Evolutionary conservation across 2,888 invertebrate species (phyloP).

Genomic region (Stenurella melanura): DNA sequence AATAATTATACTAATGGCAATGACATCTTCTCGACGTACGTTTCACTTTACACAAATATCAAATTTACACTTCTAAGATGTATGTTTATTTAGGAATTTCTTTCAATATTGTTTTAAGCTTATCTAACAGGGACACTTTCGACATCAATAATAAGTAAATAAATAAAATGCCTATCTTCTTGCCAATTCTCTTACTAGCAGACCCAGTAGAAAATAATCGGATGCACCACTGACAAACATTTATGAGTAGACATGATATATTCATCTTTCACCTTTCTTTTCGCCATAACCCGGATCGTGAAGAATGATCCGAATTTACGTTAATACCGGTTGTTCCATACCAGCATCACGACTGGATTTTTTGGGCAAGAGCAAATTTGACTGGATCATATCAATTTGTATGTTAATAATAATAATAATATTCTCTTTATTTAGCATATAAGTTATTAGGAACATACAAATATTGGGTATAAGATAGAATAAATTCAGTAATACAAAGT

Average conservation of each 20-base stretch:
- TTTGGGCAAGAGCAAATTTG: constrained; percentile 3
- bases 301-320: not conserved
- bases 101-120: not conserved
- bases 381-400: not conserved
- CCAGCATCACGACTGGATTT: not conserved
- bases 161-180: not conserved
- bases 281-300: constrained; percentile 3
- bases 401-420: too few species aligned
- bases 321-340: not conserved
- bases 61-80: not conserved
- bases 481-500: too few species aligned
- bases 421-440: too few species aligned
- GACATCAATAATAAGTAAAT: not conserved
- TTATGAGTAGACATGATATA: not conserved
- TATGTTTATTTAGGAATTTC: not conserved
- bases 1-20: too few species aligned
- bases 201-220: not conserved
- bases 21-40: too few species aligned
- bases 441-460: too few species aligned
- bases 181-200: not conserved
- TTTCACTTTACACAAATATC: too few species aligned
- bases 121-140: constrained; percentile 4
- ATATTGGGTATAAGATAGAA: too few species aligned
- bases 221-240: constrained; percentile 3
- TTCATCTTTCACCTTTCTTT: not conserved